Evolutionary conservation across 2,797 vertebrate genomes (phyloP), one percentile per base, ranked within the genome.

Genomic region (Xiphophorus birchmanni): DNA sequence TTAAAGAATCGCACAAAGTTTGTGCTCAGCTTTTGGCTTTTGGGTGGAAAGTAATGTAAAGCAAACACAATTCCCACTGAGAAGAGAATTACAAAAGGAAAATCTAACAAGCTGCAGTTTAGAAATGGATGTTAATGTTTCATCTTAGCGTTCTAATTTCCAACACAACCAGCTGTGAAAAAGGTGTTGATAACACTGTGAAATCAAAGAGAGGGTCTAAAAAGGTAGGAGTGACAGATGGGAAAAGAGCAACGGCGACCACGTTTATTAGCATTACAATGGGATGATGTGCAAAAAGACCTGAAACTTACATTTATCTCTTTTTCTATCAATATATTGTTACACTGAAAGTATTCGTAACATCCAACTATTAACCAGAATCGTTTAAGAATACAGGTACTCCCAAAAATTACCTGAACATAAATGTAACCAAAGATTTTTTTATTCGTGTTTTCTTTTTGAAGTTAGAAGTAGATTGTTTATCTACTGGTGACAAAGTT

Each of bases 131-230:
- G 78, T 23, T 45, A 84, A 89, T 77, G 44, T 71, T 80, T 74
- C 76, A 32, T 71, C 67, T 81, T 80, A 58, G n/a, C 11, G 11
- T 13, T 58, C 12, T 29, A n/a, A 29, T 58, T 29, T 58, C 56
- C 56, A 81, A 83, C 79, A 82, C 80, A 86, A 84, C 74, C 83
- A 74, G 79, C 72, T 42, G 84, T 85, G 52, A 56, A 56, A 80
- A 87, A 90, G 85, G 91, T 88, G 93, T 76, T 91, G 90, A 93
- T 93, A 84, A 90, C 78, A 87, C 54, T 73, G 75, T 47, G 63
- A 83, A 75, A 80, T 75, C n/a, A 63, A 77, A 79, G 45, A 54
- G 23, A 56, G 52, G 52, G 9, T 56, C 52, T 56, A 11, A n/a
- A 56, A 56, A 75, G n/a, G 58, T 79, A 89, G 81, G 86, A 86